These are phyloP conservation scores for Dasyprocta punctata DNA, from an alignment of 2,113 vertebrate genomes.

Conservation along the genomic window DNA sequence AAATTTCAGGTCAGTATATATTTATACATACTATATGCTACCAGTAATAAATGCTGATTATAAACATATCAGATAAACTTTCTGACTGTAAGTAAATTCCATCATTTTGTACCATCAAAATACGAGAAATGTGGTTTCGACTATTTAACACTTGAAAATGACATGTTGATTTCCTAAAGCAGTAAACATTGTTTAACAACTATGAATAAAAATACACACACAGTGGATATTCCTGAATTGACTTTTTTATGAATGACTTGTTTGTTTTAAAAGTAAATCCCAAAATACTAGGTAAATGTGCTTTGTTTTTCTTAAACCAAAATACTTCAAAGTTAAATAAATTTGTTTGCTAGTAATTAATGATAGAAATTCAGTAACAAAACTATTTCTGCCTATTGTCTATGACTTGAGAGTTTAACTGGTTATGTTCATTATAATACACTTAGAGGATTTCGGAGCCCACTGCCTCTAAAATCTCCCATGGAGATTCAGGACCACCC, in stretches of 20 bases:
- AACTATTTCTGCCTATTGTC: conserved; percentile 60
- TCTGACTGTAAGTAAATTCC: background rate
- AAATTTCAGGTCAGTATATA: conserved; percentile 3
- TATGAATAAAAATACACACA: conserved; percentile 42
- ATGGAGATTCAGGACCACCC: conserved; percentile 81
- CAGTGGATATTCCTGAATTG: conserved; percentile 17
- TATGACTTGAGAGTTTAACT: conserved; percentile 57
- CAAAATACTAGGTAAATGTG: conserved; percentile 39
- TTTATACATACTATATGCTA: background rate
- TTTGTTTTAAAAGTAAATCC: conserved; percentile 70
- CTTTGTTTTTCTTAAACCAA: conserved; percentile 58
- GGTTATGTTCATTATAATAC: conserved; percentile 62
- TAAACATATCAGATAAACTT: background rate
- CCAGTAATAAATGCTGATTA: background rate
- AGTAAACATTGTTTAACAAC: conserved; percentile 6
- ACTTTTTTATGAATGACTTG: conserved; percentile 55
- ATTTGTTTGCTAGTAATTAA: conserved; percentile 58
- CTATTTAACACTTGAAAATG: conserved; percentile 14
- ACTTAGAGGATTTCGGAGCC: conserved; percentile 63
- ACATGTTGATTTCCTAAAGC: conserved; percentile 31
- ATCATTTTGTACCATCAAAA: background rate
- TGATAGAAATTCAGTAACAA: conserved; percentile 41
- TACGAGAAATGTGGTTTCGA: conserved; percentile 1
- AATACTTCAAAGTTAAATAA: conserved; percentile 71
- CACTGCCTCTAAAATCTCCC: conserved; percentile 78